A percentile compares a stretch with the other conserved stretches of the same genome.
Conservation (phyloP, 2,888 invertebrate genomes). For the Diarsia mendica region DNA sequence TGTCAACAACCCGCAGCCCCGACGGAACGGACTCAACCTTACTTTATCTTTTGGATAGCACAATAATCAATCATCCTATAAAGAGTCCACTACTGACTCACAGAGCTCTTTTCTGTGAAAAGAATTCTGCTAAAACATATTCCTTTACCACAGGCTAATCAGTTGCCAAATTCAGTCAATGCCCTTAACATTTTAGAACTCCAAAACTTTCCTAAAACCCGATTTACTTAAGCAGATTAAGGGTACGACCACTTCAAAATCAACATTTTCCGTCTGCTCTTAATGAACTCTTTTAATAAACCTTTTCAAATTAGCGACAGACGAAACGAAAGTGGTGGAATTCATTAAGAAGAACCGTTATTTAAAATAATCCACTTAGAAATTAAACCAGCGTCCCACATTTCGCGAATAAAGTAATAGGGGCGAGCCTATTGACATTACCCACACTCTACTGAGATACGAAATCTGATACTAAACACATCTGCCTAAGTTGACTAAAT, state of each 20-base stretch:
- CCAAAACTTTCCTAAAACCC: not conserved
- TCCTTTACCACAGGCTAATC: not conserved
- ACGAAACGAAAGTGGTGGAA: slow-evolving; percentile 7
- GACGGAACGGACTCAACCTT: too few relatives aligned
- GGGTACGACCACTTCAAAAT: not conserved
- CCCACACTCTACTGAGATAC: not conserved
- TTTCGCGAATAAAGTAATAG: not conserved
- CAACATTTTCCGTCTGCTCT: not conserved
- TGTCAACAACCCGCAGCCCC: too few relatives aligned
- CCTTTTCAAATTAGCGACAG: slow-evolving; percentile 20
- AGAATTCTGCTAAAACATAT: too few relatives aligned
- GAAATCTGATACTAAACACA: not conserved
- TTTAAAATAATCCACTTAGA: not conserved
- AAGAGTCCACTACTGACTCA: too few relatives aligned
- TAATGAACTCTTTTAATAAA: slow-evolving; percentile 16
- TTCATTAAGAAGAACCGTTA: not conserved
- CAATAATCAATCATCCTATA: too few relatives aligned
- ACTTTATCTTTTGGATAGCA: too few relatives aligned
- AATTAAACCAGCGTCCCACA: not conserved
- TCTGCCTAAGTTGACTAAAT: not conserved
- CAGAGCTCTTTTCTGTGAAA: not conserved
- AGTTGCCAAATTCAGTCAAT: not conserved
- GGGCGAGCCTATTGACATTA: not conserved
- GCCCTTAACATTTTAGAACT: not conserved
- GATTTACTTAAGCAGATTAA: slow-evolving; percentile 16